Evolutionary conservation across 2,888 invertebrate species (phyloP).

Genomic region (Euzetes globulus): DNA sequence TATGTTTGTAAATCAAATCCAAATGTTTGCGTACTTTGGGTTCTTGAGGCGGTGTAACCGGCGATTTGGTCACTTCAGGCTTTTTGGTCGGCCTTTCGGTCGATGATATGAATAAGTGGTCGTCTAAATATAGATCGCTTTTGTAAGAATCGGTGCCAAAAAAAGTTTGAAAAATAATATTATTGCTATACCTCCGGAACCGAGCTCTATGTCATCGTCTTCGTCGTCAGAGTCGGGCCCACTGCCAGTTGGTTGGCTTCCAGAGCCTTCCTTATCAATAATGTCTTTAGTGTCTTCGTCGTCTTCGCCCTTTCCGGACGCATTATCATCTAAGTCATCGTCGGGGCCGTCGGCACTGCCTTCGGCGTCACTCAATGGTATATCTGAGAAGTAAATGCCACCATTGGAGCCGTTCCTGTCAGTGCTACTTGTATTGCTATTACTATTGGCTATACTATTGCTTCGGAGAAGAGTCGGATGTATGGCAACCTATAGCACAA

Average conservation of each 20-base stretch:
- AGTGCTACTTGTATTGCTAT: not conserved
- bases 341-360: constrained; percentile 8
- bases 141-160: not conserved
- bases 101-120: not conserved
- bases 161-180: not conserved
- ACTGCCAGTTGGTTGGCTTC: not conserved
- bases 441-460: not conserved
- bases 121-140: not conserved
- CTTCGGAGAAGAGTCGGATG: not conserved
- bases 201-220: constrained; percentile 18
- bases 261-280: constrained; percentile 17
- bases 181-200: not conserved
- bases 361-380: constrained; percentile 3
- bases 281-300: constrained; percentile 11
- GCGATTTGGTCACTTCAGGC: constrained; percentile 3
- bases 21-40: not conserved
- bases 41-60: not conserved
- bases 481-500: not conserved
- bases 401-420: not conserved
- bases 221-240: constrained; percentile 19
- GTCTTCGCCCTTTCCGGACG: constrained; percentile 14
- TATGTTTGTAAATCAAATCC: not conserved
- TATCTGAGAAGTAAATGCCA: constrained; percentile 22
- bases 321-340: constrained; percentile 17
- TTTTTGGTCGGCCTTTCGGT: not conserved